phyloP scores from a whole-genome alignment of 1,140 invertebrate species.

The Oncopodura yosiiana region DNA sequence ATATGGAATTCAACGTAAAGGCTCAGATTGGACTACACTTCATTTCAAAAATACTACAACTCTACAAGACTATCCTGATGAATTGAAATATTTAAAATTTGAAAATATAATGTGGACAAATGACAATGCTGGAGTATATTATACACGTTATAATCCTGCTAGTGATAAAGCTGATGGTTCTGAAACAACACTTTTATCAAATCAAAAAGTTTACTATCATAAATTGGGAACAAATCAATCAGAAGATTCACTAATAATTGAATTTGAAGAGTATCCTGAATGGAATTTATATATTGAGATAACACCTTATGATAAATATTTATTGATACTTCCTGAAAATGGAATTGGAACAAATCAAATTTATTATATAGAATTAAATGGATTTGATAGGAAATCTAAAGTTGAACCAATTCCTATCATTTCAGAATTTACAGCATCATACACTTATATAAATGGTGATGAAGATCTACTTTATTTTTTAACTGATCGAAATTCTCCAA shows the following conservation, averaged over 20 bases:
- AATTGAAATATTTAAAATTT: constrained; percentile 82
- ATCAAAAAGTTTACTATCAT: constrained; percentile 94
- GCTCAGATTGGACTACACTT: constrained; percentile 91
- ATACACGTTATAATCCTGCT: constrained; percentile 40
- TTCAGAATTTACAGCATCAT: background rate
- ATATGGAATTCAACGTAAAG: constrained; percentile 80
- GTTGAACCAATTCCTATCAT: background rate
- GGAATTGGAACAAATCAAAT: background rate
- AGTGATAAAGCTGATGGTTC: background rate
- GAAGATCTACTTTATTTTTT: background rate
- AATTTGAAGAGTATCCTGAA: constrained; percentile 82
- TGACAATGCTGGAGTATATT: constrained; percentile 89
- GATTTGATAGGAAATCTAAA: background rate
- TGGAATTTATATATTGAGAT: constrained; percentile 63
- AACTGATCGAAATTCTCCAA: background rate
- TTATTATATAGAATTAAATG: background rate
- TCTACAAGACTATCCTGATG: constrained; percentile 75
- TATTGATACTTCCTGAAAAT: background rate
- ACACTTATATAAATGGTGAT: background rate
- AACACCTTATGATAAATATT: background rate
- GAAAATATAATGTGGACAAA: constrained; percentile 84
- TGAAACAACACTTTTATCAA: constrained; percentile 32
- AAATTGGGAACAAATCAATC: constrained; percentile 70
- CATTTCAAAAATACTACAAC: constrained; percentile 66
- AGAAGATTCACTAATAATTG: constrained; percentile 77